These are phyloP conservation scores for Smutsia gigantea DNA, from an alignment of 2,797 vertebrate genomes.

Conservation along the genomic window DNA sequence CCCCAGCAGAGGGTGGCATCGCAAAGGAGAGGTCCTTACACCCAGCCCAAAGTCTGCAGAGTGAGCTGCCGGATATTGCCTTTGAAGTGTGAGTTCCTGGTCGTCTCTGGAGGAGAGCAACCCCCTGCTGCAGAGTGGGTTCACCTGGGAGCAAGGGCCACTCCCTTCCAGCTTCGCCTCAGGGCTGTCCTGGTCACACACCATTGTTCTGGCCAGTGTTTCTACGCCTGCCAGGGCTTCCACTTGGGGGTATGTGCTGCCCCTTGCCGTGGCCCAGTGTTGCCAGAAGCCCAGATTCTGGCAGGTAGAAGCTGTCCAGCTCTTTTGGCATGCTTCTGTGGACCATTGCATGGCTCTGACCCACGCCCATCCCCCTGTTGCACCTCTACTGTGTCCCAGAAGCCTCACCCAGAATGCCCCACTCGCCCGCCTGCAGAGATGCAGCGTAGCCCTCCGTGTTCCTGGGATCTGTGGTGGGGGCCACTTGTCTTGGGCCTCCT, in stretches of 20 bases:
- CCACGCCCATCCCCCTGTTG: fast-evolving
- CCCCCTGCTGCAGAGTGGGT: neutral
- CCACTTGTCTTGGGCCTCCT: too few relatives aligned
- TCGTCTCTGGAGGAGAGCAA: too few relatives aligned
- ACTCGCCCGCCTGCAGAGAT: too few relatives aligned
- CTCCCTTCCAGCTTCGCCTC: neutral
- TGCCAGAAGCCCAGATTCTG: fast-evolving
- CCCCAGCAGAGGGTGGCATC: too few relatives aligned
- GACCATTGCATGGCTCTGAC: neutral
- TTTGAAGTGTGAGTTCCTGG: fast-evolving
- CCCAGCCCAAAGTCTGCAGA: fast-evolving
- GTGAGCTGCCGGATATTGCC: fast-evolving
- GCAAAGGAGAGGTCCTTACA: too few relatives aligned
- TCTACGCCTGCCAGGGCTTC: too few relatives aligned
- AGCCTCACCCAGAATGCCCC: neutral
- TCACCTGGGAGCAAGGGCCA: neutral
- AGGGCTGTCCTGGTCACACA: neutral
- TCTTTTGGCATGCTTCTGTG: fast-evolving
- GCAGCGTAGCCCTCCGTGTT: neutral
- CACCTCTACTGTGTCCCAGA: fast-evolving
- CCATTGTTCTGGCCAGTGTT: neutral
- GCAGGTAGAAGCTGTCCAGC: fast-evolving
- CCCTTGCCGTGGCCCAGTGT: fast-evolving
- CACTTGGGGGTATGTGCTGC: neutral
- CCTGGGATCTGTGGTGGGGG: too few relatives aligned